Percentiles rank a stretch among this genome's conserved stretches.
Evolutionary conservation across 2,888 invertebrate genomes (phyloP).

Genomic region (Dysmachus trigonus): DNA sequence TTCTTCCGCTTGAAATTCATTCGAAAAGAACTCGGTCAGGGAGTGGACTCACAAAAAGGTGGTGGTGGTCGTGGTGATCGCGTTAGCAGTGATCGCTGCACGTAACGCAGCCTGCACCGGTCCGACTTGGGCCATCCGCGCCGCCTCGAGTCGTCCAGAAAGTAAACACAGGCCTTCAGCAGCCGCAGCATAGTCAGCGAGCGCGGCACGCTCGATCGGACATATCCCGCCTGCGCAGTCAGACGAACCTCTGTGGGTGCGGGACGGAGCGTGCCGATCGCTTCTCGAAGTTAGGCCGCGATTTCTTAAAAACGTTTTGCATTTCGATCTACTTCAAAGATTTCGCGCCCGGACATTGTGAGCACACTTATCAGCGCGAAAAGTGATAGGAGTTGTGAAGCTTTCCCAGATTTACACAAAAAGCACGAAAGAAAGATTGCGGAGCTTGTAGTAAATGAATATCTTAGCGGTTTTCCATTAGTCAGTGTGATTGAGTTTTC

Average conservation of each 20-base stretch:
- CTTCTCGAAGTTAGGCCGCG: background rate
- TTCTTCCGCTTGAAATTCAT: conserved; percentile 8
- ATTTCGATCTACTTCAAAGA: background rate
- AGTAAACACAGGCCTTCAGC: background rate
- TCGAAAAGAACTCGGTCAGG: conserved; percentile 11
- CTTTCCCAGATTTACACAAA: background rate
- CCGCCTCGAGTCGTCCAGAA: background rate
- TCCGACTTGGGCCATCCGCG: background rate
- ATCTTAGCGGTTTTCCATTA: conserved; percentile 7
- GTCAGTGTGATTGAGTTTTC: background rate
- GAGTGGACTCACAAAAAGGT: background rate
- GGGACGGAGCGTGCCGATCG: background rate
- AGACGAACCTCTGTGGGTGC: background rate
- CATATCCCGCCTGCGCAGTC: background rate
- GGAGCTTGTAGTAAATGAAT: background rate
- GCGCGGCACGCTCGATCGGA: background rate
- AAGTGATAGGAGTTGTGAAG: background rate
- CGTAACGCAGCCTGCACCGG: background rate
- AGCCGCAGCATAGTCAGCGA: background rate
- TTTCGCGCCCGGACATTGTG: background rate
- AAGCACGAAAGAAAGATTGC: background rate
- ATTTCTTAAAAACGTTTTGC: background rate
- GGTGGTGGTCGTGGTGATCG: background rate
- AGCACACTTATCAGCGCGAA: background rate
- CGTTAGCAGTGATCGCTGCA: background rate